A percentile compares a stretch with the other conserved stretches of the same genome.
Evolutionary conservation across 2,888 invertebrate genomes (phyloP).

Genomic region (Metopia argyrocephala): DNA sequence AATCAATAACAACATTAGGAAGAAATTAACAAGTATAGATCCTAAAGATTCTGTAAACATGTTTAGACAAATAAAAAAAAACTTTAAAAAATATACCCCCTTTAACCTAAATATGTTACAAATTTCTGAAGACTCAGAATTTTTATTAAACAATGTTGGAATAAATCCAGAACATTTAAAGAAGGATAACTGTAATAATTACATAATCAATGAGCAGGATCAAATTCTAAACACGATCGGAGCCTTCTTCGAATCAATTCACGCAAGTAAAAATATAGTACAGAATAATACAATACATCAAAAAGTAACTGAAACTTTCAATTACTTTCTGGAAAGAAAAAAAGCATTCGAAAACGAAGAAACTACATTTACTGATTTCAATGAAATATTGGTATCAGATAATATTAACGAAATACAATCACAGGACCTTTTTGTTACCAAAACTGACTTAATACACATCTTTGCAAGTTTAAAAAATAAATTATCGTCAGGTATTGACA

Average conservation of each 20-base stretch:
- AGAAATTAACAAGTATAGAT: background rate
- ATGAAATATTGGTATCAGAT: background rate
- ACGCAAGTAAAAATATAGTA: background rate
- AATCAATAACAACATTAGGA: background rate
- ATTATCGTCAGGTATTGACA: background rate
- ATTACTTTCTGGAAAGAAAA: background rate
- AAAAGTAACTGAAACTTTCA: background rate
- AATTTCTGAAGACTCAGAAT: no score
- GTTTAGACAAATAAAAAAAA: constrained; percentile 1
- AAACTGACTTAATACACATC: background rate
- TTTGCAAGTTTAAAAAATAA: no score
- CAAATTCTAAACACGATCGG: constrained; percentile 9
- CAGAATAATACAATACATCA: background rate
- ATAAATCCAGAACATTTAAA: background rate
- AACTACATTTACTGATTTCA: background rate
- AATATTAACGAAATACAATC: background rate
- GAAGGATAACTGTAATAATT: background rate
- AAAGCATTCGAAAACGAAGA: background rate
- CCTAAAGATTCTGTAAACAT: background rate
- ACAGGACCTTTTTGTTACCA: background rate
- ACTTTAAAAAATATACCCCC: background rate
- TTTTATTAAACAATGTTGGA: no score
- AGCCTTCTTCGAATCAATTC: background rate
- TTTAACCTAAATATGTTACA: background rate
- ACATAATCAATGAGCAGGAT: background rate